Base-by-base conservation (phyloP, 2,113 vertebrate species). In the Rana temporaria region DNA sequence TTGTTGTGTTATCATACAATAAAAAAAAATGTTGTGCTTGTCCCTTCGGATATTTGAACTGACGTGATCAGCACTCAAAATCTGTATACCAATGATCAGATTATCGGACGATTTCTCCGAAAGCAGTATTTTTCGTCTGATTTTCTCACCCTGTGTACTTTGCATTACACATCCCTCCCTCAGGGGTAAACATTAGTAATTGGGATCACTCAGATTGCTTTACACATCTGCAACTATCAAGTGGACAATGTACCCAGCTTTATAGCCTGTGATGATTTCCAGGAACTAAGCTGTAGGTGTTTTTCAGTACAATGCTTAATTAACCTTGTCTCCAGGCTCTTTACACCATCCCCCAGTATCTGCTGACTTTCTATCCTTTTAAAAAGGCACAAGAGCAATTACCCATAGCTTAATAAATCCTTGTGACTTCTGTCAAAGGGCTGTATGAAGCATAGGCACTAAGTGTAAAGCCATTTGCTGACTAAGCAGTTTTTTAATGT, bases 321-420 rank as follows among this genome's bases (percentile, higher is more conserved):
- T 80, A 80, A 80, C 78, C 32, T 60, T 62, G 53, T 68, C 66
- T 62, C 78, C 65, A 42, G 77, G 65, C n/a, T 69, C 66, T 75
- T 24, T 62, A 34, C 56, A 62, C 72, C 30, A 42, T 24, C 72
- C 56, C 69, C 72, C 56, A 75, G 34, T 15, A 16, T 38, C n/a
- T 38, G 32, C 7, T 59, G 12, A 60, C 14, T 62, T 38, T 62
- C 42, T 75, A 75, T 60, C 72, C 32, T 56, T 62, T 75, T 12
- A 30, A 72, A 22, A 3, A 19, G 55, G 57, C 34, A 32, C 0
- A 2, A 30, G 38, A 56, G 52, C 22, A 30, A 22, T 72, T 22
- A 57, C 11, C 19, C 19, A n/a, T 30, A 57, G 22, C 24, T 56
- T 30, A 19, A 9, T 6, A 16, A 19, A 12, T 19, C n/a, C 59